These are phyloP conservation scores for Ophion ellenae DNA, from an alignment of 2,888 invertebrate genomes.

Conservation along the genomic window DNA sequence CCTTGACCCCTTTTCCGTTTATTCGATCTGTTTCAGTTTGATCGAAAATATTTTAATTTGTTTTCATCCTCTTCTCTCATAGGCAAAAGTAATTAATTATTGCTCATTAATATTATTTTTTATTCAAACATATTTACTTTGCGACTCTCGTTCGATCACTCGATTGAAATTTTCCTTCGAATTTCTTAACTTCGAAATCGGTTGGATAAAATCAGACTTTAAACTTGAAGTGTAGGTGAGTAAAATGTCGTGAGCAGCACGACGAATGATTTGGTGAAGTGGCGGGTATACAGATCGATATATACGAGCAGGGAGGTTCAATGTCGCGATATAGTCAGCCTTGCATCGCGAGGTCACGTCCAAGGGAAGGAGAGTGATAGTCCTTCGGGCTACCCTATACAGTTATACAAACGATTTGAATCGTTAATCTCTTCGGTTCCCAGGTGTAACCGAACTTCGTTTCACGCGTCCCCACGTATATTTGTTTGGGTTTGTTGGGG, in stretches of 20 bases:
- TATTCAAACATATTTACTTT: no score
- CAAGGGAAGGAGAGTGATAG: conserved; percentile 50
- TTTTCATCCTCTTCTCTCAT: no score
- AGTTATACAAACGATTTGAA: not conserved
- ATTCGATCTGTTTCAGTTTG: no score
- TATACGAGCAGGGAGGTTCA: conserved; percentile 59
- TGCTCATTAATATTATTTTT: no score
- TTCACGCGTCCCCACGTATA: no score
- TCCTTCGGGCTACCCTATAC: conserved; percentile 21
- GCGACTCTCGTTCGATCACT: no score
- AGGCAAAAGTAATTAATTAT: no score
- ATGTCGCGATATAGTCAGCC: conserved; percentile 58
- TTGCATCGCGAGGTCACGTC: conserved; percentile 64
- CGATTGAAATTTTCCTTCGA: no score
- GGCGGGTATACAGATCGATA: conserved; percentile 50
- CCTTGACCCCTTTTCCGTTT: no score
- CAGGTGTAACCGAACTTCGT: not conserved
- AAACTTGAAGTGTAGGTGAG: not conserved
- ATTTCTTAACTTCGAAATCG: no score
- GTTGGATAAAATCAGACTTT: not conserved
- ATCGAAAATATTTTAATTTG: no score
- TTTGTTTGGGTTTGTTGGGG: not conserved
- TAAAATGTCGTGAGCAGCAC: conserved; percentile 3
- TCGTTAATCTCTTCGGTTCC: not conserved
- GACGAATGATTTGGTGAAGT: conserved; percentile 37